Conservation (phyloP, 2,113 vertebrate genomes). For the Calyptommatus sinebrachiatus region DNA sequence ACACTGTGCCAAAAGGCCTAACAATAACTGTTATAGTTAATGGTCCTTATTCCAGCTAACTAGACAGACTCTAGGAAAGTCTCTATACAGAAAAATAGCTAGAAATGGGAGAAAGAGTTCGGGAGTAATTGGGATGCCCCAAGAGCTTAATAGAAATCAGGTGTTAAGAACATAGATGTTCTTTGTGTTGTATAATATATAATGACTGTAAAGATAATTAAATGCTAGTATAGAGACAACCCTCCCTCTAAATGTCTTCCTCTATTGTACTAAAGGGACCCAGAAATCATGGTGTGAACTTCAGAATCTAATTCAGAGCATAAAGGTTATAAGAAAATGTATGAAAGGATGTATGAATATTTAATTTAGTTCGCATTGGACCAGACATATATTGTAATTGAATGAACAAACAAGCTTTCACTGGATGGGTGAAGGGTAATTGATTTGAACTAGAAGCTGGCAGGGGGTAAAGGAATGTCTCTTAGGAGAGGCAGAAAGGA, state of each 20-base stretch:
- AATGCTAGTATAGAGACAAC: not conserved
- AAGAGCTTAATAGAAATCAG: not conserved
- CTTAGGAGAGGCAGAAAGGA: slow-evolving; percentile 11
- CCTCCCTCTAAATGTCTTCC: not conserved
- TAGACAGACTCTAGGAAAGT: too few species aligned
- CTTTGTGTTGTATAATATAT: not conserved
- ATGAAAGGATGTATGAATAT: slow-evolving; percentile 15
- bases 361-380: slow-evolving; percentile 26
- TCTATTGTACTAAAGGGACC: not conserved
- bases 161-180: not conserved
- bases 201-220: not conserved
- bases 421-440: slow-evolving; percentile 32
- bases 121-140: not conserved
- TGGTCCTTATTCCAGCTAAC: not conserved
- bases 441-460: slow-evolving; percentile 30
- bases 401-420: slow-evolving; percentile 29
- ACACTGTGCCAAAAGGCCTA: too few species aligned
- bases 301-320: slow-evolving; percentile 2
- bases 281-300: not conserved
- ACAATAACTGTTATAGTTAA: too few species aligned
- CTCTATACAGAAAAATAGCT: not conserved
- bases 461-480: slow-evolving; percentile 26
- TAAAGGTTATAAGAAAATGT: slow-evolving; percentile 21
- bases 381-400: slow-evolving; percentile 14
- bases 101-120: not conserved